Evolutionary conservation across 2,888 invertebrate species (phyloP).

Genomic region (Drosophila basisetae): DNA sequence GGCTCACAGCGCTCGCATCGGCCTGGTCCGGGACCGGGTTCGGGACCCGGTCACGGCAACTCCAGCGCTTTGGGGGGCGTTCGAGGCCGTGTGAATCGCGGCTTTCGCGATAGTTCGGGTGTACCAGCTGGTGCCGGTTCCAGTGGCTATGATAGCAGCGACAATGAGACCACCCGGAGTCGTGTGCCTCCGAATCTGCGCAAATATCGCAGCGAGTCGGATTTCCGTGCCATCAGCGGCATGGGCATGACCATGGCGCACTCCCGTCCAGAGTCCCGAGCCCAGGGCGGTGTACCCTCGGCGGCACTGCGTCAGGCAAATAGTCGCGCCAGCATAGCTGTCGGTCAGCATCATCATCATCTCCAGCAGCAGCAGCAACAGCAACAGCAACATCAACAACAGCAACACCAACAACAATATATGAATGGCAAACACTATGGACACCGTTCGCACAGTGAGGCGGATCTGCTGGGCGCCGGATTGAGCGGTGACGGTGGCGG

Average conservation of each 20-base stretch:
- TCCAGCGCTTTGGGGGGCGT: slow-evolving; percentile 75
- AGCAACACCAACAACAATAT: slow-evolving; percentile 72
- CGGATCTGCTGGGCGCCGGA: slow-evolving; percentile 90
- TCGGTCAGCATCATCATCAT: slow-evolving; percentile 79
- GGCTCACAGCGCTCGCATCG: slow-evolving; percentile 89
- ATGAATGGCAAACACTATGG: slow-evolving; percentile 84
- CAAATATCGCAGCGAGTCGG: slow-evolving; percentile 94
- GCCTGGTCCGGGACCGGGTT: slow-evolving; percentile 77
- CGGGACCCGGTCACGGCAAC: slow-evolving; percentile 34
- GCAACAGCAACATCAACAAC: slow-evolving; percentile 65
- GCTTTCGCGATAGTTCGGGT: slow-evolving; percentile 87
- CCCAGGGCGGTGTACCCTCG: slow-evolving; percentile 86
- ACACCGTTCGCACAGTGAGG: slow-evolving; percentile 93
- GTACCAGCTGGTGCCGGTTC: slow-evolving; percentile 87
- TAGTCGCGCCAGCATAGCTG: slow-evolving; percentile 87
- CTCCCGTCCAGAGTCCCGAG: slow-evolving; percentile 84
- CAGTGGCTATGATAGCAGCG: slow-evolving; percentile 97
- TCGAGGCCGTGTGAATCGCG: slow-evolving; percentile 87
- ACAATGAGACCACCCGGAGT: slow-evolving; percentile 89
- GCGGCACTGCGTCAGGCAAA: slow-evolving; percentile 90
- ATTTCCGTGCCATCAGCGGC: slow-evolving; percentile 88
- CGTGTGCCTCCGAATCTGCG: slow-evolving; percentile 86
- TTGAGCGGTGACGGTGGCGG: slow-evolving; percentile 83
- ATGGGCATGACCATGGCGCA: slow-evolving; percentile 72
- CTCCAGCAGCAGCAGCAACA: slow-evolving; percentile 59